Percentiles rank a stretch among this genome's conserved stretches.
These are phyloP conservation scores for Hephaestus fuliginosus DNA, from an alignment of 2,797 vertebrate genomes.

Conservation along the genomic window DNA sequence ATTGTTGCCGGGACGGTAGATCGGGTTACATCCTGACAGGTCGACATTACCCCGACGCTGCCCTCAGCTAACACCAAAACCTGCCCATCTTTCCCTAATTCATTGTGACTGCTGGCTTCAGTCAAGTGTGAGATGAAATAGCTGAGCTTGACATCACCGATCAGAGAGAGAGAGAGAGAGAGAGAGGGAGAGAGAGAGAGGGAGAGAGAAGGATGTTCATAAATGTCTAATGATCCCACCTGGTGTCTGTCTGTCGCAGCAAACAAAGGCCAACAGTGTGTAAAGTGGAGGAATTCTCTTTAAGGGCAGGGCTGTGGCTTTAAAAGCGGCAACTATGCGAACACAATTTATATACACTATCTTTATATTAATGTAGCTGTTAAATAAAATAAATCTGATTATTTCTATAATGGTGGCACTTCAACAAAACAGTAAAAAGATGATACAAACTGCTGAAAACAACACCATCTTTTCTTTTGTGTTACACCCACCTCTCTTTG, in stretches of 20 bases:
- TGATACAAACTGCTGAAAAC: background rate
- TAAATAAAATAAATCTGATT: background rate
- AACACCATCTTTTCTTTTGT: background rate
- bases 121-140: slow-evolving; percentile 67
- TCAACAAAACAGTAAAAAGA: background rate
- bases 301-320: background rate
- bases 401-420: background rate
- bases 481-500: background rate
- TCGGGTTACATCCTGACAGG: slow-evolving; percentile 51
- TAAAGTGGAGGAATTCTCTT: slow-evolving; percentile 1
- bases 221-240: slow-evolving; percentile 59
- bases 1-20: slow-evolving; percentile 47
- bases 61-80: slow-evolving; percentile 56
- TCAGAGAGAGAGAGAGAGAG: slow-evolving; percentile 21
- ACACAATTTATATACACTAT: background rate
- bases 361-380: background rate
- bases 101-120: slow-evolving; percentile 60
- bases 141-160: slow-evolving; percentile 43
- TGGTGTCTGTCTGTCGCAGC: slow-evolving; percentile 35
- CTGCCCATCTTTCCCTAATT: slow-evolving; percentile 56
- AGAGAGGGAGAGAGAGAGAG: background rate
- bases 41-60: slow-evolving; percentile 37
- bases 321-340: background rate
- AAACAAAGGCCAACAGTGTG: slow-evolving; percentile 27
- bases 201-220: slow-evolving; percentile 27